Percentiles rank a stretch among this genome's conserved stretches.
Evolutionary conservation across 2,888 invertebrate species (phyloP).

Genomic region (Noctua fimbriata): DNA sequence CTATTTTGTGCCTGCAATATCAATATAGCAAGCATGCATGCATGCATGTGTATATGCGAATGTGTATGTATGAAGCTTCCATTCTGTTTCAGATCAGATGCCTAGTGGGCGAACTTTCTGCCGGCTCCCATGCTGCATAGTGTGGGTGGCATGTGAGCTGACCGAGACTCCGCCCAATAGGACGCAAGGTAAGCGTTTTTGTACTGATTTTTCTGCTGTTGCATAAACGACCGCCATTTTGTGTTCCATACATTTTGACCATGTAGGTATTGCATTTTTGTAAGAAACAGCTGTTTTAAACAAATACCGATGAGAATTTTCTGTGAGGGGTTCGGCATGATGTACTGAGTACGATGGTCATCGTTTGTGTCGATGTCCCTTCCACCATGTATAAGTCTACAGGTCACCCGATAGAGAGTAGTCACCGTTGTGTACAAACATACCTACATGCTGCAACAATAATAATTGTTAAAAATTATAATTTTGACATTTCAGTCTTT

Average conservation of each 20-base stretch:
- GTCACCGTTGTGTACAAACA: too few species aligned
- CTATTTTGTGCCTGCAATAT: neutral
- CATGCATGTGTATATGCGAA: too few species aligned
- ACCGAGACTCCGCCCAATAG: neutral
- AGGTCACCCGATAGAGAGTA: neutral
- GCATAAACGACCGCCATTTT: neutral
- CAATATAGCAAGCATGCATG: neutral
- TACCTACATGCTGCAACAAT: too few species aligned
- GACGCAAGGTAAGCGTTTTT: conserved; percentile 14
- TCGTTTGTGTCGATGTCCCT: too few species aligned
- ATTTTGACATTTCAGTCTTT: neutral
- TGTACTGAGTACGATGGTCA: too few species aligned
- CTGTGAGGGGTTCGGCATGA: too few species aligned
- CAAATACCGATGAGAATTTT: too few species aligned
- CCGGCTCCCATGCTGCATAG: conserved; percentile 14
- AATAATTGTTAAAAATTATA: neutral
- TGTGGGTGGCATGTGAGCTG: neutral
- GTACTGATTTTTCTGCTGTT: neutral
- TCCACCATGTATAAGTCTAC: neutral
- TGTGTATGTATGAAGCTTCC: too few species aligned
- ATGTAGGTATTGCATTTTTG: too few species aligned
- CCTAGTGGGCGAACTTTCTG: neutral
- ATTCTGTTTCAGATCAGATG: conserved; percentile 25
- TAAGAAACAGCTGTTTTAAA: too few species aligned
- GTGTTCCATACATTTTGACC: too few species aligned